Percentiles rank a stretch among this genome's conserved stretches.
Conservation (phyloP, 37 sponge, comb jelly and placozoan genomes). For the Lycopodina hypogea region DNA sequence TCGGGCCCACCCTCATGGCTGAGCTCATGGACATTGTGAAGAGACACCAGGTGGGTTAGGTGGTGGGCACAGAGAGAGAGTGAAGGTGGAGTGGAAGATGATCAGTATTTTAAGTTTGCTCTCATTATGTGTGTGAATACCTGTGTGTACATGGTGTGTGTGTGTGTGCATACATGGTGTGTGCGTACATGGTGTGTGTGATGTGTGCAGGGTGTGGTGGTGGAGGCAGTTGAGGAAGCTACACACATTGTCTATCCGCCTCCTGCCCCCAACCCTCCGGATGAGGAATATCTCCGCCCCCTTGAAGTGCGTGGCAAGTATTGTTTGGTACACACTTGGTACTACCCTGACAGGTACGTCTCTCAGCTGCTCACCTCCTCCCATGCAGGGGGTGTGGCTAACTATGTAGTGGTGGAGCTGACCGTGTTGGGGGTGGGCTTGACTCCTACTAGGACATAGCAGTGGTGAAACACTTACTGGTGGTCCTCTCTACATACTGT, state of each 20-base stretch:
- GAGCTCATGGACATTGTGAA: constrained; percentile 63
- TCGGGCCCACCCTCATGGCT: constrained; percentile 4
- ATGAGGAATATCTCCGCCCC: constrained; percentile 73
- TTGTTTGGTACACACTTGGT: constrained; percentile 73
- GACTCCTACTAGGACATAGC: too few relatives aligned
- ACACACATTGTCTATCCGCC: constrained; percentile 80
- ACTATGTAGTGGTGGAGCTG: neutral
- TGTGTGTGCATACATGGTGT: constrained; percentile 9
- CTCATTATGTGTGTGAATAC: too few relatives aligned
- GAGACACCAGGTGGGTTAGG: constrained; percentile 50
- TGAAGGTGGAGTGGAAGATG: neutral
- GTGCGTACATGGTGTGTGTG: neutral
- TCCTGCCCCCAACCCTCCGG: constrained; percentile 31
- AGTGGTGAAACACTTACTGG: too few relatives aligned
- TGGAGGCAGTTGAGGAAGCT: constrained; percentile 45
- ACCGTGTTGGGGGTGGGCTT: too few relatives aligned
- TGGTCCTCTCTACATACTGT: too few relatives aligned
- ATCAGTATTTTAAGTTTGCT: constrained; percentile 18
- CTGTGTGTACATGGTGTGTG: neutral
- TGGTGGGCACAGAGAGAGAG: neutral
- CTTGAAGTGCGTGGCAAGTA: constrained; percentile 44
- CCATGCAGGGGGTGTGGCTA: too few relatives aligned
- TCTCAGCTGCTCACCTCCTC: too few relatives aligned
- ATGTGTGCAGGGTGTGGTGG: constrained; percentile 54
- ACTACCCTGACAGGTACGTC: constrained; percentile 80